These are phyloP conservation scores for Myocastor coypus DNA, from an alignment of 2,113 vertebrate genomes.

Conservation along the genomic window DNA sequence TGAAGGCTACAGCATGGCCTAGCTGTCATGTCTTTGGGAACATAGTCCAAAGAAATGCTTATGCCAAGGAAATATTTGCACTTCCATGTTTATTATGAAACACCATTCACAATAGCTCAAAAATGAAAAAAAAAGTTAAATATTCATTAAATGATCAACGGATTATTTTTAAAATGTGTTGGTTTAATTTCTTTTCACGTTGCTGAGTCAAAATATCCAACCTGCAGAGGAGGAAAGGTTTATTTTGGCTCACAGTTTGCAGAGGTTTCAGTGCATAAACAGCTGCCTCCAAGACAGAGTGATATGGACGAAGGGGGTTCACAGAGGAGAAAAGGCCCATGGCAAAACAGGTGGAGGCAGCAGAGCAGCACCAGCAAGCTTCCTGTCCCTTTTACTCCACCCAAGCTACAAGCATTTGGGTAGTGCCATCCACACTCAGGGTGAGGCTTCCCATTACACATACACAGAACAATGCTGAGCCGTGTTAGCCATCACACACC, in stretches of 20 bases:
- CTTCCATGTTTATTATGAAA: background rate
- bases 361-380: background rate
- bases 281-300: background rate
- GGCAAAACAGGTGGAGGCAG: background rate
- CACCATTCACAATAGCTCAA: background rate
- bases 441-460: background rate
- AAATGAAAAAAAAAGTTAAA: background rate
- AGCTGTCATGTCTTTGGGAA: background rate
- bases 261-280: background rate
- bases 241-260: background rate
- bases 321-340: background rate
- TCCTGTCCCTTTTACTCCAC: background rate
- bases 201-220: background rate
- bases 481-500: background rate
- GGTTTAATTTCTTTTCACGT: background rate
- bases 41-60: background rate
- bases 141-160: background rate
- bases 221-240: background rate
- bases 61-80: background rate
- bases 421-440: background rate
- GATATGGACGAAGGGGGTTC: background rate
- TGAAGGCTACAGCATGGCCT: background rate
- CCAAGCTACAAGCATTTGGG: background rate
- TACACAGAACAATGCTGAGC: background rate
- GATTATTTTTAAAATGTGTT: background rate